phyloP scores from a whole-genome alignment of 2,113 vertebrate genomes.

The Accipiter cooperii region DNA sequence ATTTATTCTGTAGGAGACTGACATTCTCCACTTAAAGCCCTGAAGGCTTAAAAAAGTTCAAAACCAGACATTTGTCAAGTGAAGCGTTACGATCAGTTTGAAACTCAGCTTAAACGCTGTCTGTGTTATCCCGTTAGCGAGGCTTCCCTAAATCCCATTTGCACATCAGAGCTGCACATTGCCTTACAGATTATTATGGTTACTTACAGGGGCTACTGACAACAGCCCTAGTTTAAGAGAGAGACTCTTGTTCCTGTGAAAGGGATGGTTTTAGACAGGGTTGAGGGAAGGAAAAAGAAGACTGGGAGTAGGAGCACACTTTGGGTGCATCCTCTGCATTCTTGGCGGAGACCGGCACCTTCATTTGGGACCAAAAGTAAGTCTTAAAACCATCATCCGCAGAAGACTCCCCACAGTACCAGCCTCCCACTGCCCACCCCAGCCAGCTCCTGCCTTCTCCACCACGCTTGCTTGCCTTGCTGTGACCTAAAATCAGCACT shows the following conservation, averaged over 20 bases:
- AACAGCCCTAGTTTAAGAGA: neutral
- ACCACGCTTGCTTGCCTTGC: accelerated
- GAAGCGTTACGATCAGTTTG: neutral
- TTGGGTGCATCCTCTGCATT: neutral
- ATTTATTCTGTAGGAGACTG: constrained; percentile 29
- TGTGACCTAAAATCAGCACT: neutral
- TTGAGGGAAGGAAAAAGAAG: neutral
- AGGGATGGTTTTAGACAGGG: neutral
- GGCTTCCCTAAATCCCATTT: neutral
- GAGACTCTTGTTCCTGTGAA: neutral
- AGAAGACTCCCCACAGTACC: neutral
- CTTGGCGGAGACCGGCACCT: accelerated
- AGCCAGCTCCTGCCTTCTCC: neutral
- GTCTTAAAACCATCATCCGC: neutral
- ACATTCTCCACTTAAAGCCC: neutral
- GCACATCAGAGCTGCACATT: neutral
- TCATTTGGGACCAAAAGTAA: neutral
- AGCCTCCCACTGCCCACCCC: neutral
- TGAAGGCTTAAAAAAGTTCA: constrained; percentile 35
- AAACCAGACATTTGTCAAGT: constrained; percentile 42
- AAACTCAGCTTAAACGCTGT: neutral
- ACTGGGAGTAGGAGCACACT: neutral
- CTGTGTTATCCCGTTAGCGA: neutral
- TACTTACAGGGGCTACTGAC: neutral
- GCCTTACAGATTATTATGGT: neutral